Evolutionary conservation across 2,888 invertebrate species (phyloP).

Genomic region (Auanema freiburgensis): DNA sequence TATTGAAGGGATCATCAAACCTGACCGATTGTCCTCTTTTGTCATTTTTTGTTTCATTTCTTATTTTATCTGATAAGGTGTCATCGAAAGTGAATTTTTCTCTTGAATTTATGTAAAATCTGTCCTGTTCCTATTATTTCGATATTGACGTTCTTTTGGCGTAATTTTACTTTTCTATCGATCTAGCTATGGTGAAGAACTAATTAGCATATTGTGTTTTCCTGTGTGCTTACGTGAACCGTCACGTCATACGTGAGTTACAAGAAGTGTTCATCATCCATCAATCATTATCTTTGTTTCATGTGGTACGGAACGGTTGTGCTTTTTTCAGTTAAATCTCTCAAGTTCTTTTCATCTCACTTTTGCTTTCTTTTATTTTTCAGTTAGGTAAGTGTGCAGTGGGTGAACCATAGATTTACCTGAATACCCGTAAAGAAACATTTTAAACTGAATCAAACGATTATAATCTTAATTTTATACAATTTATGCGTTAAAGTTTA

Average conservation of each 20-base stretch:
- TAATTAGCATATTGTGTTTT: slow-evolving; percentile 2
- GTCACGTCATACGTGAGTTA: not conserved
- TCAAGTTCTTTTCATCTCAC: not conserved
- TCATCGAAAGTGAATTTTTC: not conserved
- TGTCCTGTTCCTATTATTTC: not conserved
- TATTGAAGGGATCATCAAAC: too few species aligned
- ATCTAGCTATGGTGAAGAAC: slow-evolving; percentile 1
- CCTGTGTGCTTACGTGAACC: not conserved
- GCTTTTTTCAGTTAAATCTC: not conserved
- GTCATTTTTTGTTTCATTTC: too few species aligned
- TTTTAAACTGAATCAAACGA: not conserved
- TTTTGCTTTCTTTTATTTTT: not conserved
- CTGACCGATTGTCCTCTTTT: too few species aligned
- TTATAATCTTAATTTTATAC: too few species aligned
- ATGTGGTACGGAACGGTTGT: not conserved
- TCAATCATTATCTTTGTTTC: not conserved
- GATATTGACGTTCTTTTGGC: not conserved
- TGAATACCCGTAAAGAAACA: slow-evolving; percentile 3
- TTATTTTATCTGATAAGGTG: too few species aligned
- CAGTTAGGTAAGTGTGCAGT: not conserved
- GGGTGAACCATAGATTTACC: slow-evolving; percentile 1
- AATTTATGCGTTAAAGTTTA: too few species aligned
- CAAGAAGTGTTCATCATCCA: too few species aligned
- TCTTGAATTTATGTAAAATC: not conserved
- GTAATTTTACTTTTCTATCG: slow-evolving; percentile 4